Base-by-base conservation (phyloP, 2,888 invertebrate species). In the Athalia rosae region DNA sequence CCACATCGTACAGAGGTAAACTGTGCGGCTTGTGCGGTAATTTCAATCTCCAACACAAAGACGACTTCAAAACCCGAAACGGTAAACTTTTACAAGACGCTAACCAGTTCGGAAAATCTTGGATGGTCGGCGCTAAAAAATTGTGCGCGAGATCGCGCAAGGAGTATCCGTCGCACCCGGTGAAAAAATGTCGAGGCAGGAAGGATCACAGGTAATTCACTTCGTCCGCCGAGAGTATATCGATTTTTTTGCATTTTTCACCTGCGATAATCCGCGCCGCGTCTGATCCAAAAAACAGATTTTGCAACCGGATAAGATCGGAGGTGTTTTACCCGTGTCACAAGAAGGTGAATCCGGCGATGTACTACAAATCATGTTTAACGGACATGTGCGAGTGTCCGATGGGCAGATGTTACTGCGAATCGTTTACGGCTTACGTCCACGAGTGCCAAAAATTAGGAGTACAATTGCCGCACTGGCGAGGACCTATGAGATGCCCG, bases 21-120 rank as follows among this genome's bases (percentile, higher is more conserved):
- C 89, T 98, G 78, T 98, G 98, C 87, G 99, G 99, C 11, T 91
- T 99, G 15, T 99, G 99, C 87, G 99, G 99, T 0, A 98, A 98
- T 89, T 99, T 96, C 90, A 99, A 98, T 90, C 95, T 95, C 64
- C 92, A 95, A 80, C 94, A 95, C 3, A 93, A 95, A 82, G 98
- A 98, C 89, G 98, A 98, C 91, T 93, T 97, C 86, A 93, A 91
- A 81, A 93, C 93, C 71, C 92, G 94, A 74, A 93, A 93, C 81
- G 96, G 95, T 8, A 91, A 92, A 67, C 90, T 94, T 67, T 92
- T 95, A 79, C 92, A 92, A 64, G 95, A 96, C 83, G 90, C 92
- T 0, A 91, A 91, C 71, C 83, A 93, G 76, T 98, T 98, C 85
- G 98, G 96, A 3, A 93, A 95, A 69, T 97, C 98, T 4, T 99